Evolutionary conservation across 2,113 vertebrate species (phyloP), one percentile per base, ranked within the genome.

Genomic region (Caracal caracal): DNA sequence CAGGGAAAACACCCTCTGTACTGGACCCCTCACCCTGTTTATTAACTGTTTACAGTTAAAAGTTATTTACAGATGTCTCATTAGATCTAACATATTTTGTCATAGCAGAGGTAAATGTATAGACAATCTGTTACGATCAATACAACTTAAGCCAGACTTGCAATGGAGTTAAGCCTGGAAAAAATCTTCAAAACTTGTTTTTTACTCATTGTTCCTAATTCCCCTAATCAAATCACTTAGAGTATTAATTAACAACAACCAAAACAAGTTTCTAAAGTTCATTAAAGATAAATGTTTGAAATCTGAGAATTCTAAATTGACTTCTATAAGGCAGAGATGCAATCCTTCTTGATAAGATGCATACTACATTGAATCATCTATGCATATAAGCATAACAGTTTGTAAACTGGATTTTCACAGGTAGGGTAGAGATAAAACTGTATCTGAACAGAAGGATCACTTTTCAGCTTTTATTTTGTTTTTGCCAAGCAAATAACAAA

Each of bases 271-370:
- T 8, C 20, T 95, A 65, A 79, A 86, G 43, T 51, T 90, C 59
- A 85, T 56, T 81, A 37, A 95, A 71, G 11, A 16, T 82, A 86
- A 93, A 40, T 75, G 40, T 68, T 94, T 95, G n/a, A 94, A 96
- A 81, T 53, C 28, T 82, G 70, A 59, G 75, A 63, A 28, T 15
- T 93, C 94, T 90, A 51, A 73, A 61, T 11, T 85, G 71, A 10
- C 47, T 75, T 56, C n/a, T 95, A 11, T 35, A 93, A 91, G 37
- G 30, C 26, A 93, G 28, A 83, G 81, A 91, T 49, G 10, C 19
- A 95, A 6, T 95, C 87, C 19, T 53, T 61, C 22, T 70, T 56
- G 1, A n/a, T 70, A 33, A 78, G 61, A 53, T 16, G 2, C 22
- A 6, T 75, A 26, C 63, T 66, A 12, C 59, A 49, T 68, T 66